Conservation (phyloP, 1,140 invertebrate genomes). For the Sitobion miscanthi region DNA sequence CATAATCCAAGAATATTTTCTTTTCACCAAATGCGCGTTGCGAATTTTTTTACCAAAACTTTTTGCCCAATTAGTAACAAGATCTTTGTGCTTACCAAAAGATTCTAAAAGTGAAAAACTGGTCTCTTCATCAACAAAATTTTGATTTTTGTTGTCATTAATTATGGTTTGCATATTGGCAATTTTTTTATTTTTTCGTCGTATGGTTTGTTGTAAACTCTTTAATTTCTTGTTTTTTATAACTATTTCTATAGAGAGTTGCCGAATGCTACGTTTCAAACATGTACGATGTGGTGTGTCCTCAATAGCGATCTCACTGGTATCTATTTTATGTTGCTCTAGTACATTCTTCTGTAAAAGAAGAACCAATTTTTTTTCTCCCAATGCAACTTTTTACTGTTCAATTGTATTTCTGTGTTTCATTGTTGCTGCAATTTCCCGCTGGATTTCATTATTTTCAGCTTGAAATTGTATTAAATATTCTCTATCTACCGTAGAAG, state of each 20-base stretch:
- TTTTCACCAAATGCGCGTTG: not conserved
- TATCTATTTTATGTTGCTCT: not conserved
- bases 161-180: not conserved
- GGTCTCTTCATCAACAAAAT: too few species aligned
- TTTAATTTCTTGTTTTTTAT: too few species aligned
- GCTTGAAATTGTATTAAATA: not conserved
- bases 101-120: too few species aligned
- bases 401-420: not conserved
- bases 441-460: slow-evolving; percentile 7
- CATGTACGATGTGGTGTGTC: too few species aligned
- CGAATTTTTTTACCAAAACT: too few species aligned
- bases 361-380: not conserved
- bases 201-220: too few species aligned
- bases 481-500: not conserved
- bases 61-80: too few species aligned
- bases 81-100: too few species aligned
- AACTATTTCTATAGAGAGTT: too few species aligned
- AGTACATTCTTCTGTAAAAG: not conserved
- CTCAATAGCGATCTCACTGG: not conserved
- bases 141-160: too few species aligned
- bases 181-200: not conserved
- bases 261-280: too few species aligned
- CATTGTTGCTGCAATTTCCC: not conserved
- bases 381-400: not conserved
- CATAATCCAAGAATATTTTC: too few species aligned